A percentile compares a stretch with the other conserved stretches of the same genome.
These are phyloP conservation scores for Drosophila kambysellisi DNA, from an alignment of 2,888 invertebrate genomes.

Conservation along the genomic window DNA sequence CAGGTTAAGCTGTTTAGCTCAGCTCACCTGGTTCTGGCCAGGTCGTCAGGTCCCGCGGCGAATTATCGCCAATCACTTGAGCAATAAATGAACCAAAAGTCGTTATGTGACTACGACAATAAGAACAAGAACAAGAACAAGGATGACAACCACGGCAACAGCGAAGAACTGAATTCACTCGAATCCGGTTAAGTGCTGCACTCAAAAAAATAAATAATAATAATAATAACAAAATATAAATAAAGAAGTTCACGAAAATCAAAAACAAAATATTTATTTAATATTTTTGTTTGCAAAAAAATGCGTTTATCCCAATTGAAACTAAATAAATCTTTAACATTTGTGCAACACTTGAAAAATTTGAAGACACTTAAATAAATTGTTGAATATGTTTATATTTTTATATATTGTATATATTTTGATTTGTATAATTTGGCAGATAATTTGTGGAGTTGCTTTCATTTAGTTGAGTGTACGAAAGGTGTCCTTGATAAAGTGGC, in stretches of 20 bases:
- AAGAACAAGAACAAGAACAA: conserved; percentile 27
- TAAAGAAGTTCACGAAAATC: not conserved
- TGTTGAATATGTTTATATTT: too few relatives aligned
- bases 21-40: conserved; percentile 85
- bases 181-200: conserved; percentile 32
- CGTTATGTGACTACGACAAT: conserved; percentile 56
- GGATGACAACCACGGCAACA: conserved; percentile 19
- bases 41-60: conserved; percentile 91
- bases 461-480: conserved; percentile 11
- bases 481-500: conserved; percentile 60
- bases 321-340: not conserved
- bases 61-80: conserved; percentile 73
- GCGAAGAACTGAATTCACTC: conserved; percentile 16
- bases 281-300: not conserved
- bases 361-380: too few relatives aligned
- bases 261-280: not conserved
- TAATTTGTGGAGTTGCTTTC: not conserved
- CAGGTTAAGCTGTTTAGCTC: conserved; percentile 18
- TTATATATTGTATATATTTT: too few relatives aligned
- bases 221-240: not conserved
- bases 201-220: not conserved
- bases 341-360: not conserved
- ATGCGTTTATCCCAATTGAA: not conserved
- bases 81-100: conserved; percentile 70
- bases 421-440: not conserved